Evolutionary conservation across 2,888 invertebrate genomes (phyloP).

Genomic region (Cephus pulcher): DNA sequence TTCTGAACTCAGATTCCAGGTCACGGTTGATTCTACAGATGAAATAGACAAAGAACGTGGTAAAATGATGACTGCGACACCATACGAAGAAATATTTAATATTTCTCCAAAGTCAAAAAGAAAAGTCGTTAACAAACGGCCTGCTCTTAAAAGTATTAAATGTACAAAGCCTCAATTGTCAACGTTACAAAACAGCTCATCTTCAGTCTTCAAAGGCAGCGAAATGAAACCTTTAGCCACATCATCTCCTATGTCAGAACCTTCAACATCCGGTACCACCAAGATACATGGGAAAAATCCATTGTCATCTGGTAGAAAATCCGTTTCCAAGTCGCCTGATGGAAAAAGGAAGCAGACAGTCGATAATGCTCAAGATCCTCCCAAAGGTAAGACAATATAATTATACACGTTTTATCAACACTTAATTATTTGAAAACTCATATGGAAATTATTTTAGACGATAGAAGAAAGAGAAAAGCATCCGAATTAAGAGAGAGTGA

Average conservation of each 20-base stretch:
- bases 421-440: slow-evolving; percentile 22
- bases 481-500: slow-evolving; percentile 38
- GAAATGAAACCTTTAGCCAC: slow-evolving; percentile 46
- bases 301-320: neutral
- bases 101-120: slow-evolving; percentile 44
- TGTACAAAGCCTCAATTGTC: neutral
- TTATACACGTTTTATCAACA: slow-evolving; percentile 12
- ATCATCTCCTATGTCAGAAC: slow-evolving; percentile 40
- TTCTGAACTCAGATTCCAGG: slow-evolving; percentile 44
- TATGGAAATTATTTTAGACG: slow-evolving; percentile 34
- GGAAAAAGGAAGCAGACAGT: slow-evolving; percentile 20
- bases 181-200: slow-evolving; percentile 16
- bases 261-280: neutral
- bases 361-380: neutral
- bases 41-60: slow-evolving; percentile 31
- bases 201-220: slow-evolving; percentile 19
- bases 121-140: slow-evolving; percentile 25
- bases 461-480: slow-evolving; percentile 39
- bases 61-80: slow-evolving; percentile 43
- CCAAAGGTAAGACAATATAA: slow-evolving; percentile 13
- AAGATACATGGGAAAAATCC: neutral
- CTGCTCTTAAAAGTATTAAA: slow-evolving; percentile 8
- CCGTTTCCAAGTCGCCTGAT: neutral
- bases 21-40: slow-evolving; percentile 38
- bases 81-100: slow-evolving; percentile 52